phyloP scores from a whole-genome alignment of 2,888 invertebrate species.

The Pteria penguin region DNA sequence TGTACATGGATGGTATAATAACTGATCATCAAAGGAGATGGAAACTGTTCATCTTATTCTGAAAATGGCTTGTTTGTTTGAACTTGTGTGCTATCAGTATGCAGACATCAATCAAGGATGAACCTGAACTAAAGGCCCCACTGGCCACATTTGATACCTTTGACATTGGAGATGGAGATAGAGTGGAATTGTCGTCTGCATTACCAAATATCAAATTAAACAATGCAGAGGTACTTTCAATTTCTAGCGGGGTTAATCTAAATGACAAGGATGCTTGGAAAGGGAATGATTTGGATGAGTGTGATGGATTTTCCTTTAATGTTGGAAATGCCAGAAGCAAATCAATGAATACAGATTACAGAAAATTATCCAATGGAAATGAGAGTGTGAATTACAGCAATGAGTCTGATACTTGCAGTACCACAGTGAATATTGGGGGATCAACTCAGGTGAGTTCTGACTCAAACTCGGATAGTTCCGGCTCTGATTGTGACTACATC shows the following conservation, averaged over 20 bases:
- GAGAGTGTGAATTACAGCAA: background rate
- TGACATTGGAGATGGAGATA: conserved; percentile 65
- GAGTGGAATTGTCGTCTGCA: background rate
- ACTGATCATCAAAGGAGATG: too few species aligned
- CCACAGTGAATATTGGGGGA: conserved; percentile 1
- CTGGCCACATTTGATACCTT: conserved; percentile 75
- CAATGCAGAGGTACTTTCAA: background rate
- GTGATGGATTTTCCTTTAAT: conserved; percentile 11
- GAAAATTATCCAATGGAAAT: conserved; percentile 3
- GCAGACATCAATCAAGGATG: background rate
- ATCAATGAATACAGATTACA: conserved; percentile 5
- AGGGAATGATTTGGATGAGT: conserved; percentile 5
- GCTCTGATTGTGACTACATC: conserved; percentile 59
- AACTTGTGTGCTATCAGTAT: too few species aligned
- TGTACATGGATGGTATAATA: too few species aligned
- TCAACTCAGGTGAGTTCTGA: background rate
- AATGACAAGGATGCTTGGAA: background rate
- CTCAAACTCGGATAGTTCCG: conserved; percentile 54
- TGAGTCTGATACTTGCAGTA: background rate
- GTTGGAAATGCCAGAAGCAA: background rate
- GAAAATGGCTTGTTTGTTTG: too few species aligned
- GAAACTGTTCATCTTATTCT: too few species aligned
- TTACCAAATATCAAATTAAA: background rate
- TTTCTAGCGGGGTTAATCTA: background rate
- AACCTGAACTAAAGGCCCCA: conserved; percentile 52